Evolutionary conservation across 2,888 invertebrate species (phyloP).

Genomic region (Lepidochrysops patricia): DNA sequence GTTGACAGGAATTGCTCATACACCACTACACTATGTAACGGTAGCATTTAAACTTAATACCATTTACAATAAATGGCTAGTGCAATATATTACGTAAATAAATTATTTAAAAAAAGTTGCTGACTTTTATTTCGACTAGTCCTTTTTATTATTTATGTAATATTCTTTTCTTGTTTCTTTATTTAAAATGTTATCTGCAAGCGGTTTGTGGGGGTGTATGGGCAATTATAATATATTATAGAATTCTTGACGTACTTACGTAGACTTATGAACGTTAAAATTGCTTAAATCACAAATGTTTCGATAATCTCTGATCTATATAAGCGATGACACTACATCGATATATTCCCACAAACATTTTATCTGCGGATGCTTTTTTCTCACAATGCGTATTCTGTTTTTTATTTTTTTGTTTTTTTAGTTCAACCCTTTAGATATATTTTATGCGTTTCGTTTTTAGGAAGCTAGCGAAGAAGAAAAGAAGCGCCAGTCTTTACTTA

Average conservation of each 20-base stretch:
- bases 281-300: neutral
- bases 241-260: neutral
- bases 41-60: constrained; percentile 40
- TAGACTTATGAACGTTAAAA: constrained; percentile 24
- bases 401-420: constrained; percentile 23
- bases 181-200: constrained; percentile 36
- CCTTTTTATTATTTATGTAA: constrained; percentile 54
- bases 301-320: no score
- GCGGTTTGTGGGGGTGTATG: constrained; percentile 74
- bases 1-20: constrained; percentile 62
- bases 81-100: constrained; percentile 60
- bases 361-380: constrained; percentile 25
- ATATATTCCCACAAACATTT: constrained; percentile 72
- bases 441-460: constrained; percentile 48
- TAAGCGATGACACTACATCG: constrained; percentile 28
- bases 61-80: constrained; percentile 38
- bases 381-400: constrained; percentile 33
- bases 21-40: constrained; percentile 62
- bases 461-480: constrained; percentile 50
- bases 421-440: constrained; percentile 18
- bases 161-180: constrained; percentile 49
- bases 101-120: constrained; percentile 52
- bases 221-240: constrained; percentile 44
- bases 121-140: constrained; percentile 66
- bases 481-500: constrained; percentile 52